Conservation (phyloP, 2,113 vertebrate species). For the Leucoraja erinaceus region DNA sequence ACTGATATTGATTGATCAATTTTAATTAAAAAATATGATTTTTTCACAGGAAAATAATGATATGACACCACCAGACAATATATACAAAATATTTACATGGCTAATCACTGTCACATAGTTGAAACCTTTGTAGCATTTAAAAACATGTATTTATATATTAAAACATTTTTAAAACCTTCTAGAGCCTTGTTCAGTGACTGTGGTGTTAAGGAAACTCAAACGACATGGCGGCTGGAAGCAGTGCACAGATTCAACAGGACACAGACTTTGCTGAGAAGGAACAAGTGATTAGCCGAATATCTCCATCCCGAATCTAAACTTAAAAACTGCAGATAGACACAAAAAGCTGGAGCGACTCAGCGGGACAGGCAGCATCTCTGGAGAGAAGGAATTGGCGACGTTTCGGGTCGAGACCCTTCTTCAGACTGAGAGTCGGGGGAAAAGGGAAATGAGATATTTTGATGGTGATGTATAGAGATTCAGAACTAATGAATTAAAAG, state of each 20-base stretch:
- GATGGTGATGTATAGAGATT: too few species aligned
- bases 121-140: neutral
- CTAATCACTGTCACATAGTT: neutral
- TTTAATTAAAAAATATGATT: neutral
- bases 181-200: neutral
- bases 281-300: neutral
- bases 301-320: too few species aligned
- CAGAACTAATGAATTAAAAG: too few species aligned
- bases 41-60: neutral
- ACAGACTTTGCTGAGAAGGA: neutral
- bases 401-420: too few species aligned
- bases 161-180: neutral
- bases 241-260: neutral
- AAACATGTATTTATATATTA: neutral
- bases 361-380: too few species aligned
- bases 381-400: too few species aligned
- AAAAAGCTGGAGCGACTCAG: too few species aligned
- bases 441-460: too few species aligned
- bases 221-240: neutral
- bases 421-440: too few species aligned
- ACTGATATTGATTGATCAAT: too few species aligned
- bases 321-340: too few species aligned
- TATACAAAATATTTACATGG: neutral
- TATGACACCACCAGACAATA: neutral
- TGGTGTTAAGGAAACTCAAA: neutral